Percentiles rank a stretch among this genome's conserved stretches.
Conservation (phyloP, 92 coral and sea anemone genomes). For the Pocillopora grandis region DNA sequence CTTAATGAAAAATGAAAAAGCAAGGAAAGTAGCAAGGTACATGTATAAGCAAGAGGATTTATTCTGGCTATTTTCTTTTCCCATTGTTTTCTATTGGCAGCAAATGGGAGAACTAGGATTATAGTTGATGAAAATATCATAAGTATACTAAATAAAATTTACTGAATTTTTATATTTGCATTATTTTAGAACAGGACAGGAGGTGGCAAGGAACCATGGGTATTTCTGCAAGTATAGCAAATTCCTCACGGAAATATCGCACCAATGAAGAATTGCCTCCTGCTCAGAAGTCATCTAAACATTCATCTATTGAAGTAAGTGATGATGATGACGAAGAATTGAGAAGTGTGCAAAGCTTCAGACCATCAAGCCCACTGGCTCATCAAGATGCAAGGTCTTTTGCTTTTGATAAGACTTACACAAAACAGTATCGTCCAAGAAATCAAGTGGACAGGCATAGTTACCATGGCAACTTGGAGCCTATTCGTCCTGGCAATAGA, state of each 20-base stretch:
- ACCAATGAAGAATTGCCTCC: slow-evolving; percentile 31
- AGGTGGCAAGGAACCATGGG: slow-evolving; percentile 58
- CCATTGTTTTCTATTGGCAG: neutral
- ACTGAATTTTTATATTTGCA: neutral
- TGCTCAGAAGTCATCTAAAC: slow-evolving; percentile 4
- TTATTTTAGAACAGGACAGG: neutral
- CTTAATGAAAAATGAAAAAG: too few species aligned
- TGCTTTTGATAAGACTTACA: slow-evolving; percentile 17
- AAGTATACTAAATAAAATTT: too few species aligned
- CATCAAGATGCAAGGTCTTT: slow-evolving; percentile 73
- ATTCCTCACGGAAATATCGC: slow-evolving; percentile 39
- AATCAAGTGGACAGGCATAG: slow-evolving; percentile 46
- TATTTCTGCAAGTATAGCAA: slow-evolving; percentile 77
- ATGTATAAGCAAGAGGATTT: too few species aligned
- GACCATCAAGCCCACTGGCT: slow-evolving; percentile 78
- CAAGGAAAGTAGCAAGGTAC: too few species aligned
- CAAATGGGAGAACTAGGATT: neutral
- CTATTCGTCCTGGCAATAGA: slow-evolving; percentile 37
- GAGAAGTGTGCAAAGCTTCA: slow-evolving; percentile 77
- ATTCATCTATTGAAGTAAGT: slow-evolving; percentile 5
- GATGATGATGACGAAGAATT: slow-evolving; percentile 52
- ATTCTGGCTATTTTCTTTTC: neutral
- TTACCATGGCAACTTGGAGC: slow-evolving; percentile 19
- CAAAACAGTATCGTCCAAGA: slow-evolving; percentile 35
- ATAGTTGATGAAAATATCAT: too few species aligned